phyloP scores from a whole-genome alignment of 2,797 vertebrate species.

The Myiothlypis chrysogaster region DNA sequence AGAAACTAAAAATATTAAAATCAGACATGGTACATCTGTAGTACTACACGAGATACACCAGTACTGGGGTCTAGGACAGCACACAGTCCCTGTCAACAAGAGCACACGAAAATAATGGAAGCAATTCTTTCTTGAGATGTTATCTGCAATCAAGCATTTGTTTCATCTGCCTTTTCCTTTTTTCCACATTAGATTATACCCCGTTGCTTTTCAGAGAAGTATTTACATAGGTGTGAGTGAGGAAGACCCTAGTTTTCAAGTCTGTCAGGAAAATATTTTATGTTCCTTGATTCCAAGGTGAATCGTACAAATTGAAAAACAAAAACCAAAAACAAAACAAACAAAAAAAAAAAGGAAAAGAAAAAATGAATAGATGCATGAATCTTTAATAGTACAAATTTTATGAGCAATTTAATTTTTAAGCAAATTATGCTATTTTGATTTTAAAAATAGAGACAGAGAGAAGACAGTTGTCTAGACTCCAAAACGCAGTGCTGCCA shows the following conservation, averaged over 20 bases:
- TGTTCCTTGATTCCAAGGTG: slow-evolving; percentile 63
- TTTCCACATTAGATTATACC: slow-evolving; percentile 52
- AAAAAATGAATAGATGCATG: background rate
- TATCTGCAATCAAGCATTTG: slow-evolving; percentile 66
- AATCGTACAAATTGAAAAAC: slow-evolving; percentile 38
- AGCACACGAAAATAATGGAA: slow-evolving; percentile 58
- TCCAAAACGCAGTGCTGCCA: background rate
- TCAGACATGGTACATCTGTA: slow-evolving; percentile 73
- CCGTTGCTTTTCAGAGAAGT: slow-evolving; percentile 68
- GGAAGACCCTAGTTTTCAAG: slow-evolving; percentile 93
- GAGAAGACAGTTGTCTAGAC: slow-evolving; percentile 14
- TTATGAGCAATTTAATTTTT: slow-evolving; percentile 25
- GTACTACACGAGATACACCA: slow-evolving; percentile 81
- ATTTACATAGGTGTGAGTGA: slow-evolving; percentile 72
- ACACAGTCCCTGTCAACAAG: slow-evolving; percentile 78
- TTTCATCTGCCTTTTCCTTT: slow-evolving; percentile 53
- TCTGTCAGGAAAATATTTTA: slow-evolving; percentile 87
- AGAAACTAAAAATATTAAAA: slow-evolving; percentile 73
- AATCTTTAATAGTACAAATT: slow-evolving; percentile 22
- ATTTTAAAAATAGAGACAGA: background rate
- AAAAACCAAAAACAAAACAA: background rate
- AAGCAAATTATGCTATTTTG: slow-evolving; percentile 14
- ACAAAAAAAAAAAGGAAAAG: background rate
- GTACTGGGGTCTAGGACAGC: slow-evolving; percentile 77
- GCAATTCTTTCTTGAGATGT: slow-evolving; percentile 58